Conservation (phyloP, 2,113 vertebrate genomes). For the Tinamus guttatus region DNA sequence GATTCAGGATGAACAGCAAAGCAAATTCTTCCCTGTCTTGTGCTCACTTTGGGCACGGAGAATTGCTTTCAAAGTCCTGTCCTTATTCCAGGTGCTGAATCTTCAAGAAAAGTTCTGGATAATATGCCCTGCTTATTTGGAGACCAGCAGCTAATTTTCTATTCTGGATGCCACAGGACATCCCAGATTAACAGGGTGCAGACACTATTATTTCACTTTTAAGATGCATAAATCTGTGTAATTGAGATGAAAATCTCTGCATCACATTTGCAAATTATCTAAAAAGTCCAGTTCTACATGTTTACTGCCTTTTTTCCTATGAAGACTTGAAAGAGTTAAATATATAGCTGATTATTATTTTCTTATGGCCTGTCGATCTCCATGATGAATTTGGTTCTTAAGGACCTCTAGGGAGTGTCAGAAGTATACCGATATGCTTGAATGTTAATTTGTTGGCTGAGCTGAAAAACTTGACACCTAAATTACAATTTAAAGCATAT, state of each 20-base stretch:
- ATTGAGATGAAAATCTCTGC: neutral
- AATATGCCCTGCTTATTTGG: neutral
- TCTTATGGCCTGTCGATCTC: neutral
- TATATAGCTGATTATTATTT: neutral
- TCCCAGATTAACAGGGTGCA: neutral
- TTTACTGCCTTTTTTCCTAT: neutral
- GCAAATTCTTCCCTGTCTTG: neutral
- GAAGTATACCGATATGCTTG: neutral
- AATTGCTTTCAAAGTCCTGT: neutral
- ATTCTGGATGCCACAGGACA: neutral
- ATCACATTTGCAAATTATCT: neutral
- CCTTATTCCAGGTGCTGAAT: neutral
- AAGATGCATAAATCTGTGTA: neutral
- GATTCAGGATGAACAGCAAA: neutral
- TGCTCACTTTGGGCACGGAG: neutral
- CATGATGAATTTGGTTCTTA: neutral
- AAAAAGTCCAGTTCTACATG: neutral
- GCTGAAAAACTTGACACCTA: neutral
- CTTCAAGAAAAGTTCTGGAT: neutral
- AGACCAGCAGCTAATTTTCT: neutral
- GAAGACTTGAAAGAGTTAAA: neutral
- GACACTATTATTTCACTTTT: neutral
- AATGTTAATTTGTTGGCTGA: neutral
- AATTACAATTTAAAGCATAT: neutral
- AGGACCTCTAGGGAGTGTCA: neutral